Conservation (phyloP, 2,797 vertebrate genomes). For the Gymnothorax javanicus region DNA sequence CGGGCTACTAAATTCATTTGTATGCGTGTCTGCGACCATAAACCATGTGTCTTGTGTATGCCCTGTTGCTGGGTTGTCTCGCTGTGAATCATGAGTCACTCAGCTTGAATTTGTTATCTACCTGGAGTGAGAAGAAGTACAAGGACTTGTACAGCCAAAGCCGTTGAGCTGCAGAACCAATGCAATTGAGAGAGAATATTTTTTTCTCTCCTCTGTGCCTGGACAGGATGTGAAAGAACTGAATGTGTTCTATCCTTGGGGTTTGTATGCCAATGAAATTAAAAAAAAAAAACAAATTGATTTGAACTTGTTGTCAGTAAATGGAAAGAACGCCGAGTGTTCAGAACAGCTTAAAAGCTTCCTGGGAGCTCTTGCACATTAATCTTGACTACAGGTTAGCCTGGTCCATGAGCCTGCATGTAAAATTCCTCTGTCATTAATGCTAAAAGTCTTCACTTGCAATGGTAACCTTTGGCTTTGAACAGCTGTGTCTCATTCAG, state of each 20-base stretch:
- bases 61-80: not conserved
- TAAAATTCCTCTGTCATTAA: not conserved
- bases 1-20: not conserved
- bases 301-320: not conserved
- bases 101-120: conserved; percentile 5
- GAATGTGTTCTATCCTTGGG: conserved; percentile 18
- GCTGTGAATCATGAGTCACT: not conserved
- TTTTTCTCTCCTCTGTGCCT: not conserved
- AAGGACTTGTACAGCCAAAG: not conserved
- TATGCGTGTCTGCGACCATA: not conserved
- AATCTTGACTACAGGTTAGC: not conserved
- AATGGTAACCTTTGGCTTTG: not conserved
- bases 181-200: not conserved
- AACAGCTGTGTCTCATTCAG: not conserved
- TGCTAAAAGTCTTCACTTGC: not conserved
- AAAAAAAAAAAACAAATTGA: not conserved
- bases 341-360: not conserved
- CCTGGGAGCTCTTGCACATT: not conserved
- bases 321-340: not conserved
- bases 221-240: not conserved
- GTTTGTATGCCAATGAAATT: not conserved
- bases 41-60: not conserved
- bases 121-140: not conserved
- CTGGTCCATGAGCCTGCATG: not conserved
- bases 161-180: not conserved